Evolutionary conservation across 2,113 vertebrate species (phyloP).

Genomic region (Emydura subglobosa): DNA sequence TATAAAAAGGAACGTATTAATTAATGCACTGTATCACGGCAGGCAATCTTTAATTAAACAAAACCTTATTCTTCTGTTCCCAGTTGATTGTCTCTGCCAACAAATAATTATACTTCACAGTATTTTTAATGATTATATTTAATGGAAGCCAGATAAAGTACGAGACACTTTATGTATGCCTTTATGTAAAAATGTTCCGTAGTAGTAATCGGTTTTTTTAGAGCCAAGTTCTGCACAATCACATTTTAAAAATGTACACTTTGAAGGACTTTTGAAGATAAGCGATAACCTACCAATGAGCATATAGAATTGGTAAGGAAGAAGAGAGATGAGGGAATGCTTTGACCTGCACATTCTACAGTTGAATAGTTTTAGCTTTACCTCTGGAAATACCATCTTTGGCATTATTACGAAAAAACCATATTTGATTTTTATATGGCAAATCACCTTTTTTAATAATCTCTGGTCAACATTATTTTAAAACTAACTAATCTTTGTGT

Average conservation of each 20-base stretch:
- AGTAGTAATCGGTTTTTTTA: background rate
- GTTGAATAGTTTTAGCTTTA: background rate
- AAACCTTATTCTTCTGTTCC: background rate
- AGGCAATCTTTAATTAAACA: background rate
- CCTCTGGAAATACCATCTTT: background rate
- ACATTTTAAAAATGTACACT: background rate
- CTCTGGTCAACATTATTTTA: background rate
- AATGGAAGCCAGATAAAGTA: background rate
- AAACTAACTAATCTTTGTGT: background rate
- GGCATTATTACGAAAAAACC: background rate
- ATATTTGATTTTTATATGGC: background rate
- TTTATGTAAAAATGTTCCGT: background rate
- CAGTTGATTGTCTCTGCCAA: background rate
- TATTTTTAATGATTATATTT: background rate
- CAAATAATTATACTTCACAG: background rate
- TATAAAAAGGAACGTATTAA: background rate
- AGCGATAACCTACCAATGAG: background rate
- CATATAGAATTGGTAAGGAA: background rate
- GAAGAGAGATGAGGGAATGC: background rate
- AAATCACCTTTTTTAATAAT: background rate
- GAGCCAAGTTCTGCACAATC: background rate
- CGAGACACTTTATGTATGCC: background rate
- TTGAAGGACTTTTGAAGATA: background rate
- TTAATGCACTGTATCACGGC: background rate
- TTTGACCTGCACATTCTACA: background rate